A percentile compares a stretch with the other conserved stretches of the same genome.
These are phyloP conservation scores for Chaetorhynchus papuensis DNA, from an alignment of 2,113 vertebrate species.

Conservation along the genomic window DNA sequence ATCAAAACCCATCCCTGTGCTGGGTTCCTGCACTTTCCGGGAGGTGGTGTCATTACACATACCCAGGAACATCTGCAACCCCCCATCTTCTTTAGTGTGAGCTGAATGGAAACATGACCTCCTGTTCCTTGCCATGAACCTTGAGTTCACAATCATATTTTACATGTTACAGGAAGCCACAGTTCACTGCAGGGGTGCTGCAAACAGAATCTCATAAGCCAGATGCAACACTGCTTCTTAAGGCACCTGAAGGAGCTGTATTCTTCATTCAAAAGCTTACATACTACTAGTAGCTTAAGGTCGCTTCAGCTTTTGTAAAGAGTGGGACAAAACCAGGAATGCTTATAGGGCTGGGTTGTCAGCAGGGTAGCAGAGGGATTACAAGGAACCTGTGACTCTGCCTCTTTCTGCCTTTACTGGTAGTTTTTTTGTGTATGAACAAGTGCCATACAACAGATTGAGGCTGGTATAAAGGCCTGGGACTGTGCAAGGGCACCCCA, in stretches of 20 bases:
- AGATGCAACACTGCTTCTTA: conserved; percentile 81
- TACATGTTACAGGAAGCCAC: conserved; percentile 93
- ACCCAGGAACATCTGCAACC: conserved; percentile 90
- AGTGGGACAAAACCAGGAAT: conserved; percentile 90
- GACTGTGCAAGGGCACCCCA: conserved; percentile 88
- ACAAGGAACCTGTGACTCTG: conserved; percentile 99
- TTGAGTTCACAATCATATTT: conserved; percentile 94
- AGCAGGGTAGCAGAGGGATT: conserved; percentile 92
- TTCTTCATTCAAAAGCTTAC: conserved; percentile 80
- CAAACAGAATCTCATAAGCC: conserved; percentile 89
- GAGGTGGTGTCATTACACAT: conserved; percentile 83
- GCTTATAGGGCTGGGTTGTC: conserved; percentile 86
- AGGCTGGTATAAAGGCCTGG: conserved; percentile 85
- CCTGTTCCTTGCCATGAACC: conserved; percentile 92
- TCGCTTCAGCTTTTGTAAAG: conserved; percentile 87
- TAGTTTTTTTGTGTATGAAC: conserved; percentile 86
- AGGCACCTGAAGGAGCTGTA: conserved; percentile 85
- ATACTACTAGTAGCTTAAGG: conserved; percentile 82
- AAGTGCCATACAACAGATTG: conserved; percentile 88
- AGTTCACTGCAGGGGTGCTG: conserved; percentile 86
- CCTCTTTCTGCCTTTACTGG: conserved; percentile 98
- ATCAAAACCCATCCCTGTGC: conserved; percentile 57
- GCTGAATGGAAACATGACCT: conserved; percentile 91
- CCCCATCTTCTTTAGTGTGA: conserved; percentile 78
- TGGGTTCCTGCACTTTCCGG: conserved; percentile 70